Percentiles rank a stretch among this genome's conserved stretches.
Conservation (phyloP, 2,888 invertebrate genomes). For the Cerastis rubricosa region DNA sequence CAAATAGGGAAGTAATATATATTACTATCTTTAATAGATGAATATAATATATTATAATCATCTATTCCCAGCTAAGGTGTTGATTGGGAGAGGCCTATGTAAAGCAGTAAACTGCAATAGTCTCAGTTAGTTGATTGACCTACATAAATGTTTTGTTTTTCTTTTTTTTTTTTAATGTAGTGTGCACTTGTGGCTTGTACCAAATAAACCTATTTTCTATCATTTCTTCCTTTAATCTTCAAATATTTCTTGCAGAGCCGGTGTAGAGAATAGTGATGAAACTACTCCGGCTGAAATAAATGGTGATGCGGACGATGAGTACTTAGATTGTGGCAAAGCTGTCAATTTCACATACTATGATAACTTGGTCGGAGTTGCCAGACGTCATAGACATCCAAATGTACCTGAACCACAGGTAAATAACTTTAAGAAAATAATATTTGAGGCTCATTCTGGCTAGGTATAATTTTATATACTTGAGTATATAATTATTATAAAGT, state of each 20-base stretch:
- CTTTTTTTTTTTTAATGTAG: too few species aligned
- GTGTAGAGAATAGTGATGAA: conserved; percentile 82
- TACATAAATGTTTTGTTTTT: neutral
- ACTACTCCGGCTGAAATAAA: conserved; percentile 78
- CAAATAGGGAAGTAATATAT: too few species aligned
- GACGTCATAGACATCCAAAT: conserved; percentile 95
- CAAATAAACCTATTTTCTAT: too few species aligned
- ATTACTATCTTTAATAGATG: too few species aligned
- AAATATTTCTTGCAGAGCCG: conserved; percentile 74
- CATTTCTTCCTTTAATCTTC: neutral
- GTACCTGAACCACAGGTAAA: conserved; percentile 95
- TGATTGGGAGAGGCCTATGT: neutral
- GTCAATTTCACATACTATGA: conserved; percentile 97
- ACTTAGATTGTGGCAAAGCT: conserved; percentile 95
- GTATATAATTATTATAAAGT: too few species aligned
- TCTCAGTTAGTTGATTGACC: neutral
- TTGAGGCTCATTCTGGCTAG: neutral
- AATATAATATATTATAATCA: too few species aligned
- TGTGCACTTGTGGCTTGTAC: too few species aligned
- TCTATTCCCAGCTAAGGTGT: neutral
- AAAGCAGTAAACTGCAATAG: neutral
- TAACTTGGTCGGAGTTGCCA: conserved; percentile 96
- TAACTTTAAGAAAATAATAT: neutral
- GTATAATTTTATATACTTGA: neutral
- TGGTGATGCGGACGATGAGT: conserved; percentile 90